Evolutionary conservation across 2,888 invertebrate genomes (phyloP).

Genomic region (Hoplodrina blanda): DNA sequence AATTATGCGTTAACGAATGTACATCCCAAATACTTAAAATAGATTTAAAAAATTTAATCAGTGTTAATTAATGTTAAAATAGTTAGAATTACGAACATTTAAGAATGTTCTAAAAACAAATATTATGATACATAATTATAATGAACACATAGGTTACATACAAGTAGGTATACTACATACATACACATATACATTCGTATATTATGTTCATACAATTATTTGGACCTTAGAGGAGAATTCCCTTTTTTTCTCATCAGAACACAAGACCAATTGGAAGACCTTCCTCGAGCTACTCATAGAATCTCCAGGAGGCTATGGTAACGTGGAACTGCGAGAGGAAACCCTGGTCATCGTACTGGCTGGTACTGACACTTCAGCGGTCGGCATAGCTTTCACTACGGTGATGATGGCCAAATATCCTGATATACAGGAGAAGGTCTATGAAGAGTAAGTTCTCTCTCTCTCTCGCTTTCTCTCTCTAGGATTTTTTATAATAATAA

Average conservation of each 20-base stretch:
- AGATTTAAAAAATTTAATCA: too few relatives aligned
- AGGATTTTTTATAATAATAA: not conserved
- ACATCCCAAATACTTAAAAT: too few relatives aligned
- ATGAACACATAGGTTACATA: too few relatives aligned
- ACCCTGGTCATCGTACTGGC: conserved; percentile 72
- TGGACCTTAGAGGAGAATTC: too few relatives aligned
- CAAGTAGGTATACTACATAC: too few relatives aligned
- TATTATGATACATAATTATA: too few relatives aligned
- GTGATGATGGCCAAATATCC: conserved; percentile 69
- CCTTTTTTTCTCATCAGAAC: not conserved
- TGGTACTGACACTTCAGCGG: conserved; percentile 77
- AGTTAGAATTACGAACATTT: too few relatives aligned
- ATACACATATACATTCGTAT: too few relatives aligned
- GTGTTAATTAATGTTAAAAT: too few relatives aligned
- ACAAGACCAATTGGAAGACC: conserved; percentile 50
- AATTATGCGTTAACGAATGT: too few relatives aligned
- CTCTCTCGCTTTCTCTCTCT: not conserved
- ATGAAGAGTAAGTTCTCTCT: conserved; percentile 68
- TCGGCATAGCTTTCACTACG: conserved; percentile 67
- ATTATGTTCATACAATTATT: too few relatives aligned
- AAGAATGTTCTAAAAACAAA: too few relatives aligned
- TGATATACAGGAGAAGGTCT: conserved; percentile 72
- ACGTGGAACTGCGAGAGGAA: conserved; percentile 73
- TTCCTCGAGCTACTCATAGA: conserved; percentile 73
- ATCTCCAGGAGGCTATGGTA: conserved; percentile 62